A percentile compares a stretch with the other conserved stretches of the same genome.
Evolutionary conservation across 92 coral and sea anemone genomes (phyloP).

Genomic region (Parazoanthus atlanticus): DNA sequence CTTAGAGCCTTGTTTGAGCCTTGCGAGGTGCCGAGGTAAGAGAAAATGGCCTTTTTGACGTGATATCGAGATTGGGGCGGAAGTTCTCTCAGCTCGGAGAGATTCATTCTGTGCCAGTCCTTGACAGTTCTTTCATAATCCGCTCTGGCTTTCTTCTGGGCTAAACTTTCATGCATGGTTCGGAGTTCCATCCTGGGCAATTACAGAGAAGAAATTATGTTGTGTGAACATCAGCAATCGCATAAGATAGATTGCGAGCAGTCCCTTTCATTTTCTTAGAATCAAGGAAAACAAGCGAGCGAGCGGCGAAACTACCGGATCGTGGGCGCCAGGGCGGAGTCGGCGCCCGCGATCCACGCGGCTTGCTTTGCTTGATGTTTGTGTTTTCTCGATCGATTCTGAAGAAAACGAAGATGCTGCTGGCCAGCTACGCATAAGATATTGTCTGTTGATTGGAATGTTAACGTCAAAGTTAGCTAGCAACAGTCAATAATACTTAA

Average conservation of each 20-base stretch:
- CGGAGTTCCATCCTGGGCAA: constrained; percentile 67
- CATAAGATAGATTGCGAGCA: not conserved
- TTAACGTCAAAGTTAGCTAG: too few species aligned
- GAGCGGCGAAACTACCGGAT: too few species aligned
- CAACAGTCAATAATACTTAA: too few species aligned
- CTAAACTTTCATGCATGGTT: constrained; percentile 57
- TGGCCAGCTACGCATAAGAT: too few species aligned
- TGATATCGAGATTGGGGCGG: constrained; percentile 88
- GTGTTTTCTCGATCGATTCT: too few species aligned
- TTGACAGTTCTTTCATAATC: constrained; percentile 88
- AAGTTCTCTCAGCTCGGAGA: constrained; percentile 78
- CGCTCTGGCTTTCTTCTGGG: constrained; percentile 68
- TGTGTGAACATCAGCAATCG: not conserved
- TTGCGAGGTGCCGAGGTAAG: constrained; percentile 91
- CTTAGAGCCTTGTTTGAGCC: constrained; percentile 82
- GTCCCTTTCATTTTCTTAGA: not conserved
- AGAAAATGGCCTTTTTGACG: constrained; percentile 85
- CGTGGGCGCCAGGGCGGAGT: too few species aligned
- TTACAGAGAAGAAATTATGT: not conserved
- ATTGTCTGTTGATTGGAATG: too few species aligned
- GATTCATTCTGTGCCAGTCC: constrained; percentile 96
- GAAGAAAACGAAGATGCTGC: too few species aligned
- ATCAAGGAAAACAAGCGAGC: too few species aligned
- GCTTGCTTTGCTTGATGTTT: too few species aligned
- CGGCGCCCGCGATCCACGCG: too few species aligned